These are phyloP conservation scores for Trematomus loennbergii DNA, from an alignment of 2,113 vertebrate species.

Conservation along the genomic window DNA sequence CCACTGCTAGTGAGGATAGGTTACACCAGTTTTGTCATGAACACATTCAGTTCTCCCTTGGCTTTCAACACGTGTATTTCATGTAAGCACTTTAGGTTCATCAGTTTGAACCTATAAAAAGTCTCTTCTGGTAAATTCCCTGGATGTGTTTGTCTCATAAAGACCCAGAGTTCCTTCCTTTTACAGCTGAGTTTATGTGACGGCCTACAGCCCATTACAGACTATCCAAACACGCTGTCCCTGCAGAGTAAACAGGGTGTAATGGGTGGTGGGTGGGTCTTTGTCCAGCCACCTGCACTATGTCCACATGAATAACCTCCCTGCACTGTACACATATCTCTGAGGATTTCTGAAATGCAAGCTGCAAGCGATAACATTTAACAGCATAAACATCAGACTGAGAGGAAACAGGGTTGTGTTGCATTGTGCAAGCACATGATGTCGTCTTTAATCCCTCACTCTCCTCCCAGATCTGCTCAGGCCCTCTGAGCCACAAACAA, in stretches of 20 bases:
- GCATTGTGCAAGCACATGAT: neutral
- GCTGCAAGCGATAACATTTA: constrained; percentile 7
- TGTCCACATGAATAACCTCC: constrained; percentile 16
- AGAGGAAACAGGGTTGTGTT: neutral
- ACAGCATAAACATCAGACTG: constrained; percentile 4
- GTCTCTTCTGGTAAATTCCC: constrained; percentile 33
- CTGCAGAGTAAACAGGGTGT: constrained; percentile 41
- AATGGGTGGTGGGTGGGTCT: constrained; percentile 38
- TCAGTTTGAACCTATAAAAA: constrained; percentile 23
- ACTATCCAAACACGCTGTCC: constrained; percentile 41
- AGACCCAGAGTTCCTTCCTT: constrained; percentile 31
- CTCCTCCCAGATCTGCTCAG: no score
- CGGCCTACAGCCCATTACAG: constrained; percentile 36
- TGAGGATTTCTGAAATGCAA: neutral
- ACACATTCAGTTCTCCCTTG: neutral
- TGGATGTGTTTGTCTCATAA: constrained; percentile 37
- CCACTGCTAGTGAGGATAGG: neutral
- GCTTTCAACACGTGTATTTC: constrained; percentile 13
- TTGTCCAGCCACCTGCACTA: constrained; percentile 49
- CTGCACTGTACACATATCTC: constrained; percentile 1
- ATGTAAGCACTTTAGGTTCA: constrained; percentile 8
- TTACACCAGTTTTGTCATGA: neutral
- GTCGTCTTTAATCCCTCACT: no score
- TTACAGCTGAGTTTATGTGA: constrained; percentile 38
- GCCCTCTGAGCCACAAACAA: no score